Percentiles rank a stretch among this genome's conserved stretches.
Evolutionary conservation across 2,113 vertebrate species (phyloP).

Genomic region (Himantopus leucocephalus): DNA sequence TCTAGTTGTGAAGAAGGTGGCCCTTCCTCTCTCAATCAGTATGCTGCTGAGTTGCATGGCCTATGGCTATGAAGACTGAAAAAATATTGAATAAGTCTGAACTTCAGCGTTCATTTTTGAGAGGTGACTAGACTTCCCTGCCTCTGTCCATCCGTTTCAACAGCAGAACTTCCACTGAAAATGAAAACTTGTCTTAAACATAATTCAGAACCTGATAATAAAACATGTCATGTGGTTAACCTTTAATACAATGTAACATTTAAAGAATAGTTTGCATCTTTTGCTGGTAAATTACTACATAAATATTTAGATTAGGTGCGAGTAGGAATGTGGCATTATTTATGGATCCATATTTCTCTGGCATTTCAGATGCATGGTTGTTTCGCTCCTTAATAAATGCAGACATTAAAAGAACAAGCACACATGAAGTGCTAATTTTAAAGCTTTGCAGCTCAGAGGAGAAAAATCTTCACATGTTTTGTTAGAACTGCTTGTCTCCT

Average conservation of each 20-base stretch:
- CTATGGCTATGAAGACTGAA: not conserved
- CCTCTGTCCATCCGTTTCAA: slow-evolving; percentile 6
- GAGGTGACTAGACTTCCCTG: not conserved
- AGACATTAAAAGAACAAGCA: slow-evolving; percentile 42
- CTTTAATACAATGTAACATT: slow-evolving; percentile 63
- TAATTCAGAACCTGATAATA: slow-evolving; percentile 44
- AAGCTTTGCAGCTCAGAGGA: slow-evolving; percentile 34
- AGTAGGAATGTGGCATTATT: slow-evolving; percentile 60
- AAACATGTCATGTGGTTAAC: slow-evolving; percentile 58
- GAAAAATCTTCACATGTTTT: slow-evolving; percentile 4
- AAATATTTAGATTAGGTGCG: slow-evolving; percentile 67
- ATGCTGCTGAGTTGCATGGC: not conserved
- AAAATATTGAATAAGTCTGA: not conserved
- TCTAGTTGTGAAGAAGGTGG: not conserved
- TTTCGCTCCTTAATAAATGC: slow-evolving; percentile 60
- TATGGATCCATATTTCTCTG: slow-evolving; percentile 60
- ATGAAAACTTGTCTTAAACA: not conserved
- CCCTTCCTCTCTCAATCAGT: not conserved
- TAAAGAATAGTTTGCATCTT: slow-evolving; percentile 64
- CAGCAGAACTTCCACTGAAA: not conserved
- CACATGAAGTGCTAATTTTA: slow-evolving; percentile 44
- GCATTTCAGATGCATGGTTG: slow-evolving; percentile 59
- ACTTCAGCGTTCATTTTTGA: not conserved
- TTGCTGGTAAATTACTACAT: slow-evolving; percentile 64
- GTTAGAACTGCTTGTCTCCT: not conserved